Conservation (phyloP, 2,113 vertebrate species). For the Cairina moschata region DNA sequence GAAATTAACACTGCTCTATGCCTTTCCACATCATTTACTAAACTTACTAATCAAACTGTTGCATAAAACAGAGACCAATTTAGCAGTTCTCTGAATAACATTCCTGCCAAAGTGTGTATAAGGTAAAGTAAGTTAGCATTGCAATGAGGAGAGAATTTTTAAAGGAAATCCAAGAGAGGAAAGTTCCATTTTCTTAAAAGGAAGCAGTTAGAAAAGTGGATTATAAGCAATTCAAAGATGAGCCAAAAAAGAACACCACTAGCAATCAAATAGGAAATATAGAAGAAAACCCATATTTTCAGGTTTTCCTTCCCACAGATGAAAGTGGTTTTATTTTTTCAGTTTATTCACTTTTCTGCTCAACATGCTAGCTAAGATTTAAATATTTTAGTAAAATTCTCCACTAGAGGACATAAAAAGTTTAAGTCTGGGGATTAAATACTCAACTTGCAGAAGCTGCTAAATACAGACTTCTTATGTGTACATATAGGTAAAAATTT, state of each 20-base stretch:
- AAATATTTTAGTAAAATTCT: not conserved
- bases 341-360: not conserved
- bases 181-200: not conserved
- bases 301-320: not conserved
- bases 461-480: not conserved
- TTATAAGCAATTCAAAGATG: not conserved
- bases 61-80: not conserved
- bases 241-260: not conserved
- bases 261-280: not conserved
- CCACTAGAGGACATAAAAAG: not conserved
- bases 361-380: not conserved
- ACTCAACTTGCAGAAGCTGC: not conserved
- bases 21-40: not conserved
- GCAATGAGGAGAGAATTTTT: not conserved
- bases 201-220: not conserved
- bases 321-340: not conserved
- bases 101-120: not conserved
- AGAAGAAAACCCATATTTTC: not conserved
- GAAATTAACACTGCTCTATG: not conserved
- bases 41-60: not conserved
- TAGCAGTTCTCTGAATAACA: not conserved
- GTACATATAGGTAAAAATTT: not conserved
- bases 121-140: not conserved
- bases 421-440: not conserved
- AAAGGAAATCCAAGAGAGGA: not conserved